Evolutionary conservation across 92 coral and sea anemone genomes (phyloP), one percentile per base, ranked within the genome.

Genomic region (Hydrozoanthus gracilis): DNA sequence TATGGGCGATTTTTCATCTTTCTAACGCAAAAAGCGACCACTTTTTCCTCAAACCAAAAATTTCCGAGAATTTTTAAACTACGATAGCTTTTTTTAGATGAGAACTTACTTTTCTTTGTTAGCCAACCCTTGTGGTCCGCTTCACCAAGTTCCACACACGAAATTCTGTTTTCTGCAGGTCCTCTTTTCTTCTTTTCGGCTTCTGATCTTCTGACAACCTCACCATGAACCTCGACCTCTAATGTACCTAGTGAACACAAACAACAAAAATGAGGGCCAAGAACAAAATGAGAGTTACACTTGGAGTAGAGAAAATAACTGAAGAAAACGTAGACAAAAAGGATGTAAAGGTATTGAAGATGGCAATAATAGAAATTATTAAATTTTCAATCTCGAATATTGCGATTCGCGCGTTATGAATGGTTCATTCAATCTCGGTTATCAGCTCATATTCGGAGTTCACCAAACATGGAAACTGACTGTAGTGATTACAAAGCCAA

Each of bases 111-210:
- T 95, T 89, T 92, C 92, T 96, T 96, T 15, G 93, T 76, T 14
- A 96, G 95, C 99, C 99, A 96, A 17, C 99, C 99, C 82, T 96
- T 98, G 82, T 95, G 93, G 71, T 96, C 99, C 4, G 90, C 98
- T 49, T 96, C 98, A 11, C 95, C 98, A 72, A 96, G 95, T 68
- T 89, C 96, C 67, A 92, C 93, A 50, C 95, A 96, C 3, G 99
- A 95, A 64, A 93, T 83, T 71, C 97, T 89, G 77, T 89, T 92
- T 78, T 86, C 93, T 12, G 93, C 89, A 3, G 96, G 87, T 3
- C 90, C 93, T 67, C 79, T 91, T 7, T 72, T 86, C 71, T 49
- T 86, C 65, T 91, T 93, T 71, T 82, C 87, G 11, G 39, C 82
- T 15, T 83, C 61, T 17, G 88, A 72, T 39, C 87, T 73, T 45